Conservation (phyloP, 1,140 invertebrate genomes). For the Tetragnatha versicolor region DNA sequence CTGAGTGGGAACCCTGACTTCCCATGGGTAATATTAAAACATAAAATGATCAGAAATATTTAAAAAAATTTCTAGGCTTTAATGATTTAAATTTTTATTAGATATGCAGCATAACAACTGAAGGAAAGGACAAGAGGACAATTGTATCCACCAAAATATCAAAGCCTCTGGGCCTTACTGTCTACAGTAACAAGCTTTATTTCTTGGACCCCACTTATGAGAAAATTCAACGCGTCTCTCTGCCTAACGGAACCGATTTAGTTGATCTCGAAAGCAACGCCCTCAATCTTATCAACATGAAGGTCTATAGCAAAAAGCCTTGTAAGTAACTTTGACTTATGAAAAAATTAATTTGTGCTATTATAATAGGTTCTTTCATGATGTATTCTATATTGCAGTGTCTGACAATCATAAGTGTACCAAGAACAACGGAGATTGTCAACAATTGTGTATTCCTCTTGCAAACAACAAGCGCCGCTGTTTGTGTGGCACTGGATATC, state of each 20-base stretch:
- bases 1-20: too few species aligned
- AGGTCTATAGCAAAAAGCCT: conserved; percentile 85
- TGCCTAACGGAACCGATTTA: conserved; percentile 81
- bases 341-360: not conserved
- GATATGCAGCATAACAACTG: conserved; percentile 59
- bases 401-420: conserved; percentile 84
- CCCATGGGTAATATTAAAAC: too few species aligned
- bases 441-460: conserved; percentile 89
- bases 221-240: conserved; percentile 84
- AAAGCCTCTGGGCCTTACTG: conserved; percentile 81
- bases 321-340: conserved; percentile 58
- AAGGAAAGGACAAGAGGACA: conserved; percentile 75
- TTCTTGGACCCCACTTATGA: conserved; percentile 90
- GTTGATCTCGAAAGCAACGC: conserved; percentile 84
- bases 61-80: too few species aligned
- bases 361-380: not conserved
- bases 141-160: conserved; percentile 72
- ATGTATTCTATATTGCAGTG: conserved; percentile 55
- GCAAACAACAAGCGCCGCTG: conserved; percentile 76
- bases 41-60: too few species aligned
- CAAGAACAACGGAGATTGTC: conserved; percentile 86
- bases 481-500: conserved; percentile 85
- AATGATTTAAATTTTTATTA: too few species aligned
- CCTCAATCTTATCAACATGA: conserved; percentile 84
- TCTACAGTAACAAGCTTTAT: conserved; percentile 84